Conservation (phyloP, 2,797 vertebrate genomes). For the Pseudomugil tenellus region DNA sequence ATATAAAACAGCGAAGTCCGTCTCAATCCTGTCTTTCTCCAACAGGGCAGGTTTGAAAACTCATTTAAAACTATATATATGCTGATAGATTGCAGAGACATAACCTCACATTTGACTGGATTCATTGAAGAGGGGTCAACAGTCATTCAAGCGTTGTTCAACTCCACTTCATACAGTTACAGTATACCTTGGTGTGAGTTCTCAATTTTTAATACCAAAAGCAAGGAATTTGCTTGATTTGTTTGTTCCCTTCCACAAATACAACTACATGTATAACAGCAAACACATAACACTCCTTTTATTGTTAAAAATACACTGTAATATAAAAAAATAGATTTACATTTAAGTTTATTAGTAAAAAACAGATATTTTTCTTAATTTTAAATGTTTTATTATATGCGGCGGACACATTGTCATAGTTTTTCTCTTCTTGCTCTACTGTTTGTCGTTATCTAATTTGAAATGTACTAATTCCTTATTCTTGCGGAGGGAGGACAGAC, state of each 20-base stretch:
- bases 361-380: constrained; percentile 16
- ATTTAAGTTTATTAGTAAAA: constrained; percentile 22
- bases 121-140: constrained; percentile 66
- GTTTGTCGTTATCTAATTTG: constrained; percentile 87
- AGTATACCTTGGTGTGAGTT: constrained; percentile 23
- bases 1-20: constrained; percentile 2
- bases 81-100: constrained; percentile 33
- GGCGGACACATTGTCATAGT: constrained; percentile 68
- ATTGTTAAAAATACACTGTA: constrained; percentile 25
- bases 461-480: constrained; percentile 91
- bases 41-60: constrained; percentile 24
- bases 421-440: constrained; percentile 72
- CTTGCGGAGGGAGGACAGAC: constrained; percentile 84
- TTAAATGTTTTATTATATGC: constrained; percentile 52
- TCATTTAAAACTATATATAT: constrained; percentile 38
- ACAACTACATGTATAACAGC: constrained; percentile 41
- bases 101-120: constrained; percentile 39
- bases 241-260: constrained; percentile 15
- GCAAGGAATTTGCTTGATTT: constrained; percentile 31
- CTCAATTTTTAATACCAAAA: constrained; percentile 40
- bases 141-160: constrained; percentile 61
- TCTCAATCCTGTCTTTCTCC: constrained; percentile 6
- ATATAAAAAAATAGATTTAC: constrained; percentile 1
- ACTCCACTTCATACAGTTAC: constrained; percentile 54
- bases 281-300: constrained; percentile 18